These are phyloP conservation scores for Ptychadena robeensis DNA, from an alignment of 2,797 vertebrate genomes.

Conservation along the genomic window DNA sequence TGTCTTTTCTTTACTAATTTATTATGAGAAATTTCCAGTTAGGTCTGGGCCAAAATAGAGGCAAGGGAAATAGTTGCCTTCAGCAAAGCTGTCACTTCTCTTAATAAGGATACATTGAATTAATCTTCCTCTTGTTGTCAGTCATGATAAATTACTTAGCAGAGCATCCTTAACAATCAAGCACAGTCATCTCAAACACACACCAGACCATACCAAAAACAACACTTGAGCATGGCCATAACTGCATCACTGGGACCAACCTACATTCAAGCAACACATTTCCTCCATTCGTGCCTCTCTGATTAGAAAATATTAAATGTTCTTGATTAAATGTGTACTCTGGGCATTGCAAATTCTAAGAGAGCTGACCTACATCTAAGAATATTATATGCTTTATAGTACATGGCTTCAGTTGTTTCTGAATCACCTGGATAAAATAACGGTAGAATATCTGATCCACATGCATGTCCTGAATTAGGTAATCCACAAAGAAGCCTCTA, in stretches of 20 bases:
- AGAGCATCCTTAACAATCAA: neutral
- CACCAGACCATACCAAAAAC: neutral
- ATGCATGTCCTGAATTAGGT: too few species aligned
- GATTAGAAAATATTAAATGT: neutral
- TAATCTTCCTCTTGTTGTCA: neutral
- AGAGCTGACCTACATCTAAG: neutral
- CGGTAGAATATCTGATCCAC: neutral
- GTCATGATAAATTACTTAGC: neutral
- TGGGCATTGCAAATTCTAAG: neutral
- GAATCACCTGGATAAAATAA: neutral
- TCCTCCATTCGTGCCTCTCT: neutral
- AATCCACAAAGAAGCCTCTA: too few species aligned
- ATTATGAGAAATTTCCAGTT: neutral
- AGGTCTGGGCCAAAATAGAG: neutral
- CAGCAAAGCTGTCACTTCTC: neutral
- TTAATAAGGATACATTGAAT: neutral
- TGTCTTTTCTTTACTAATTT: neutral
- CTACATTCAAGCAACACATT: neutral
- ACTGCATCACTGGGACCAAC: neutral
- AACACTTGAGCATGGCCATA: neutral
- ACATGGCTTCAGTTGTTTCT: neutral
- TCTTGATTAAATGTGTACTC: neutral
- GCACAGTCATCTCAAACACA: neutral
- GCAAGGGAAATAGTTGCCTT: neutral
- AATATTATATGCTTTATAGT: neutral